Conservation (phyloP, 2,888 invertebrate genomes). For the Ischnus inquisitorius region DNA sequence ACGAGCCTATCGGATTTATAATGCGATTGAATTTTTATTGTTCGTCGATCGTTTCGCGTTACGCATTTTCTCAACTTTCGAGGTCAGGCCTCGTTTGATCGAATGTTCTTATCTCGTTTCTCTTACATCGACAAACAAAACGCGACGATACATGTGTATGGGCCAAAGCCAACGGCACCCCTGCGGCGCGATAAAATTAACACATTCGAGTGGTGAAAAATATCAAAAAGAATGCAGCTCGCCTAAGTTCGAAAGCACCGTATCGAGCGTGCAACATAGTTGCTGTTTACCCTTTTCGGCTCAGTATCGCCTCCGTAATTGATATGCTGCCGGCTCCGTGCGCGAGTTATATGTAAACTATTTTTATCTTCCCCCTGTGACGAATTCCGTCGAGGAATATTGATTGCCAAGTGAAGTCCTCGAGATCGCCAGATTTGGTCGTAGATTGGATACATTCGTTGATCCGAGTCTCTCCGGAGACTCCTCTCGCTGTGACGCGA, state of each 20-base stretch:
- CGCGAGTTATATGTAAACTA: neutral
- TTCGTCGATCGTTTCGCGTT: constrained; percentile 34
- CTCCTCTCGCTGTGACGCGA: constrained; percentile 44
- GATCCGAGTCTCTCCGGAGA: constrained; percentile 25
- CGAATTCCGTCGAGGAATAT: constrained; percentile 12
- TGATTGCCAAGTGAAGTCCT: constrained; percentile 11
- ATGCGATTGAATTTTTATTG: constrained; percentile 13
- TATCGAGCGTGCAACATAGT: neutral
- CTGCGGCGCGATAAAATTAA: neutral
- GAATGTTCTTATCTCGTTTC: constrained; percentile 44
- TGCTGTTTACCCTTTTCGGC: neutral
- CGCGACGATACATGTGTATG: constrained; percentile 7
- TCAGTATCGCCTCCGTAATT: neutral
- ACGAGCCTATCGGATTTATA: neutral
- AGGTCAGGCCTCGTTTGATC: constrained; percentile 42
- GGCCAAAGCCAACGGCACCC: neutral
- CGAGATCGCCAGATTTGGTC: constrained; percentile 42
- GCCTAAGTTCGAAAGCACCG: neutral
- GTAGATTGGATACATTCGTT: constrained; percentile 37
- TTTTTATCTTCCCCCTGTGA: neutral
- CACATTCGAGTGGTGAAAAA: neutral
- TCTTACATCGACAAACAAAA: constrained; percentile 38
- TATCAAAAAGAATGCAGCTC: constrained; percentile 7
- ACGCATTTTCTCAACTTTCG: constrained; percentile 25
- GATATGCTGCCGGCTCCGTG: neutral